Evolutionary conservation across 2,888 invertebrate genomes (phyloP).

Genomic region (Pandemis cinnamomeana): DNA sequence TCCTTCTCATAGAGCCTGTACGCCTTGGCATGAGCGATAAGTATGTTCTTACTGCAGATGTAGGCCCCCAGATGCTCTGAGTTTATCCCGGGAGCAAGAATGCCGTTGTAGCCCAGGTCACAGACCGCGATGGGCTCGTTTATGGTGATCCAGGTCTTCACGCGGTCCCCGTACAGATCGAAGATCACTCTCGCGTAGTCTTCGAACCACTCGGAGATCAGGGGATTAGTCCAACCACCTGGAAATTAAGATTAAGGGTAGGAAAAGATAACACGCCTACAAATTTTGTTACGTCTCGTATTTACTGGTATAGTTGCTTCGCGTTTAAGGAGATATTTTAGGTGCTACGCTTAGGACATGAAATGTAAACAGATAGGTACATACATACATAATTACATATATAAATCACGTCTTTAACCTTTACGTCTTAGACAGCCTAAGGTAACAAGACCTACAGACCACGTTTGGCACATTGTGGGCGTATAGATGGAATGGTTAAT

Average conservation of each 20-base stretch:
- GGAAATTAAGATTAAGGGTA: not conserved
- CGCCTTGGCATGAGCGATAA: conserved; percentile 86
- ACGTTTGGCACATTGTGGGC: no score
- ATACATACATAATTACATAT: no score
- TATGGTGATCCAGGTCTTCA: conserved; percentile 53
- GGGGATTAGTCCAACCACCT: conserved; percentile 54
- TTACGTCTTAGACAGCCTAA: no score
- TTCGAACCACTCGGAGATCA: conserved; percentile 50
- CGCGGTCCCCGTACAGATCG: conserved; percentile 52
- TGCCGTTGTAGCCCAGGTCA: conserved; percentile 38
- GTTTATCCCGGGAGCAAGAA: conserved; percentile 56
- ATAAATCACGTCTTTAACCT: no score
- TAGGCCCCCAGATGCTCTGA: conserved; percentile 78
- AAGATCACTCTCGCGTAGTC: conserved; percentile 51
- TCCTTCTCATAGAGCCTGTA: conserved; percentile 82
- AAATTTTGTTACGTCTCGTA: no score
- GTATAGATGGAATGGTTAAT: no score
- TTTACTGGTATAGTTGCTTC: no score
- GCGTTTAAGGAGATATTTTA: no score
- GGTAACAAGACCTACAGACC: no score
- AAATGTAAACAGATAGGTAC: no score
- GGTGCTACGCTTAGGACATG: no score
- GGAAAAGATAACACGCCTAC: not conserved
- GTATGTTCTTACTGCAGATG: conserved; percentile 84
- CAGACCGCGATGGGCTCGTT: conserved; percentile 47